Conservation (phyloP, 2,797 vertebrate species). For the Craterocephalus amniculus region DNA sequence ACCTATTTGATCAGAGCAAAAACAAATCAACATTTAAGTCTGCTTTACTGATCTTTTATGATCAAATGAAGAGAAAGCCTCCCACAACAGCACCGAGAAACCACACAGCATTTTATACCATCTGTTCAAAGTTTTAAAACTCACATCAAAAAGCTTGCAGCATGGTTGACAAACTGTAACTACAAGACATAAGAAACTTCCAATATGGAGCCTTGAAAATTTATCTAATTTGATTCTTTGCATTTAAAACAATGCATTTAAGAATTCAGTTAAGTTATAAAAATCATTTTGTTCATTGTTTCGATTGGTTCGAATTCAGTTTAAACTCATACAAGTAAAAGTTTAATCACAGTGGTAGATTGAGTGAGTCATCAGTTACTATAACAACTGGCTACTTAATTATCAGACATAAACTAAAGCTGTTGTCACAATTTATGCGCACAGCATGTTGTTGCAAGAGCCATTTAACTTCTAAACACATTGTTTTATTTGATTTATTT, state of each 20-base stretch:
- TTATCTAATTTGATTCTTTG: not conserved
- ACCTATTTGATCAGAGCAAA: not conserved
- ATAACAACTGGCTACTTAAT: not conserved
- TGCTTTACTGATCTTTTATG: slow-evolving; percentile 16
- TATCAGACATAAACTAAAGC: too few species aligned
- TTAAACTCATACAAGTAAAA: not conserved
- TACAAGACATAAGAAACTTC: slow-evolving; percentile 1
- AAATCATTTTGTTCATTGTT: not conserved
- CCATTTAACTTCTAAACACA: too few species aligned
- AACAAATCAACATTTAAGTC: slow-evolving; percentile 20
- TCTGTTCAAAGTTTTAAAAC: slow-evolving; percentile 19
- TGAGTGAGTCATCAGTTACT: not conserved
- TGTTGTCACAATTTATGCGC: too few species aligned
- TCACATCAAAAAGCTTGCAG: slow-evolving; percentile 11
- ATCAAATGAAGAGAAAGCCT: slow-evolving; percentile 31
- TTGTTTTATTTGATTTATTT: not conserved
- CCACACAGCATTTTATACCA: slow-evolving; percentile 22
- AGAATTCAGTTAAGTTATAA: not conserved
- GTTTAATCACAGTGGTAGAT: too few species aligned
- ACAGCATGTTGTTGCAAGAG: too few species aligned
- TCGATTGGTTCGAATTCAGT: not conserved
- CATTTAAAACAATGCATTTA: not conserved
- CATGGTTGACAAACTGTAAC: not conserved
- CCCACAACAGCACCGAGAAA: slow-evolving; percentile 28
- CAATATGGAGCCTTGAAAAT: not conserved